Base-by-base conservation (phyloP, 2,888 invertebrate species). In the Hipparchia sbordonii region DNA sequence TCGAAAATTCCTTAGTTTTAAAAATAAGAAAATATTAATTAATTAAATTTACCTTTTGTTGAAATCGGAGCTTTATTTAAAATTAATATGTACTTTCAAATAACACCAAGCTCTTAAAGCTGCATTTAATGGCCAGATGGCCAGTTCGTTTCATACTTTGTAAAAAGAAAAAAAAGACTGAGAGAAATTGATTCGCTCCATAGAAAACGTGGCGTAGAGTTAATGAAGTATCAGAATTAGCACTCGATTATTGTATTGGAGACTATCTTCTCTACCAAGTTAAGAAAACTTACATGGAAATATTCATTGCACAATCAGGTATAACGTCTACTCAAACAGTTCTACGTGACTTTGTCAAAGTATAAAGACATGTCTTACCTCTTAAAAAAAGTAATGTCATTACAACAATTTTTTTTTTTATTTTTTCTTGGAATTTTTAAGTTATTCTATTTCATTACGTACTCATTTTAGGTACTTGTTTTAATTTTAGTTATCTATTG, bases 171-270 rank as follows among this genome's bases (percentile, higher is more conserved):
- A 86, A 68, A 84, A 82, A 76, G 76, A 77, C 79, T 80, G 79
- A 87, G 82, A 84, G 87, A 87, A 87, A 89, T 89, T 89, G 87
- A 89, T 89, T 86, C 84, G 84, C 83, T 84, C 78, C 83, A 78
- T 82, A 79, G 82, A 79, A 79, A 80, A 77, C 73, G 71, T 54
- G 62, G 69, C 67, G 59, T 78, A 85, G 84, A 83, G 75, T 73
- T 80, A 78, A 46, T 67, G 72, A 67, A 60, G 45, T 69, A 69
- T 71, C 76, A 85, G 84, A 85, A 72, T 79, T 72, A 63, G 54
- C 54, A 56, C 39, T 60, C 10, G 13, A 56, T 67, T 67, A 60
- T 72, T 52, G 45, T 6, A 54, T 4, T 5, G 10, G 12, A 52
- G 12, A 54, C 6, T 54, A n/a, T n/a, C 9, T 46, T 10, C 3